Base-by-base conservation (phyloP, 2,888 invertebrate genomes). In the Mellilla xanthometata region DNA sequence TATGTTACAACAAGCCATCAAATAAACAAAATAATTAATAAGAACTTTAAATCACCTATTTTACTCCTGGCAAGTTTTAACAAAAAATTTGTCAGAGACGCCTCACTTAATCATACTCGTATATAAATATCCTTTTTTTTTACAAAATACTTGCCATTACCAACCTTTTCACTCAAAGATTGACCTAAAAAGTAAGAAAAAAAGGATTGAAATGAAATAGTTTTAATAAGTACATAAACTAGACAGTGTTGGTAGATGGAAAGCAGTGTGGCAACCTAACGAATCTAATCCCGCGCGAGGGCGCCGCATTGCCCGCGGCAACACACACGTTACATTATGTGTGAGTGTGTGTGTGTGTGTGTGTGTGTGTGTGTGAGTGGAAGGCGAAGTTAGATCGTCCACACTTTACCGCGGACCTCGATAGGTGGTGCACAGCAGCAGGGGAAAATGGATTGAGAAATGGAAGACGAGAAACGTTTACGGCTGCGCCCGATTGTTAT, bases 311-410 rank as follows among this genome's bases (percentile, higher is more conserved):
- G 72, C 76, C 69, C 72, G 76, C 73, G 78, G 78, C 77, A 71
- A 72, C 68, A 62, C 62, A 67, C 65, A 65, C 62, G 65, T 51
- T 46, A 50, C 57, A 50, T 58, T 52, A 52, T 55, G 53, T 65
- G 59, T 47, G 52, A 40, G 45, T 49, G 48, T 48, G 49, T 49
- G 62, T 62, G 62, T 54, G 61, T 44, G 56, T 52, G 59, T 39
- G 57, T 3, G 2, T 24, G 55, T 48, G 52, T 39, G 61, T 57
- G 70, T 65, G 70, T 72, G 82, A 76, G 78, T 77, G 83, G 73
- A 84, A 84, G 87, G 81, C 76, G 79, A 88, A 88, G 88, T 89
- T 89, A 88, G 88, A 88, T 88, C 88, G 88, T 84, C 87, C 87
- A 86, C 87, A 86, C 87, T 89, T 87, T 88, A 87, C 86, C 87